A percentile compares a stretch with the other conserved stretches of the same genome.
phyloP scores from a whole-genome alignment of 2,113 vertebrate genomes.

The Actenoides hombroni region DNA sequence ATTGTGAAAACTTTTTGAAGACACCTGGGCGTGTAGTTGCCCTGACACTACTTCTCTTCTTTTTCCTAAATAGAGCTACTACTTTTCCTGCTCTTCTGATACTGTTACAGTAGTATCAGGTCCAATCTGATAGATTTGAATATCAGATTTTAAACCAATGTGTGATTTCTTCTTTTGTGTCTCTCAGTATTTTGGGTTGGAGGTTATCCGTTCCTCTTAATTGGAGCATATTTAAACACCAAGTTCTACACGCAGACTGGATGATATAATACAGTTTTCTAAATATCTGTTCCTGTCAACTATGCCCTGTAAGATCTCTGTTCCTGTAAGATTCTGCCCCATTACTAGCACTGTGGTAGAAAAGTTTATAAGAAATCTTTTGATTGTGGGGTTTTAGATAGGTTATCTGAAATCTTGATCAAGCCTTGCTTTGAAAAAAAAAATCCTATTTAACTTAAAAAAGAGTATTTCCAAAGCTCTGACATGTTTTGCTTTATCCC shows the following conservation, averaged over 20 bases:
- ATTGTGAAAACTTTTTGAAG: background rate
- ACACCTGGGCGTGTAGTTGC: background rate
- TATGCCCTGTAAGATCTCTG: background rate
- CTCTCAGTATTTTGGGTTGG: background rate
- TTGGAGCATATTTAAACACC: background rate
- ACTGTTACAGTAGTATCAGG: background rate
- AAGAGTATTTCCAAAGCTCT: background rate
- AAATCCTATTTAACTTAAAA: background rate
- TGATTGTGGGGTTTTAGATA: background rate
- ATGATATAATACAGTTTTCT: background rate
- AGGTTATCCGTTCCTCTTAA: background rate
- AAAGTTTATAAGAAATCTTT: background rate
- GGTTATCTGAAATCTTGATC: background rate
- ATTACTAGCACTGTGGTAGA: background rate
- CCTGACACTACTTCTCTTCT: background rate
- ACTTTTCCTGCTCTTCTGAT: background rate
- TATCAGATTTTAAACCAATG: background rate
- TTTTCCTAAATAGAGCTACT: background rate
- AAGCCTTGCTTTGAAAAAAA: background rate
- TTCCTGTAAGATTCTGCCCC: background rate
- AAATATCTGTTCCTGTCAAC: background rate
- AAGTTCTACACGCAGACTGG: background rate
- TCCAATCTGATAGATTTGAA: background rate
- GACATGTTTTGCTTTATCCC: background rate
- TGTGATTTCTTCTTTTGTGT: background rate